Conservation (phyloP, 2,888 invertebrate species). For the Erebia palarica region DNA sequence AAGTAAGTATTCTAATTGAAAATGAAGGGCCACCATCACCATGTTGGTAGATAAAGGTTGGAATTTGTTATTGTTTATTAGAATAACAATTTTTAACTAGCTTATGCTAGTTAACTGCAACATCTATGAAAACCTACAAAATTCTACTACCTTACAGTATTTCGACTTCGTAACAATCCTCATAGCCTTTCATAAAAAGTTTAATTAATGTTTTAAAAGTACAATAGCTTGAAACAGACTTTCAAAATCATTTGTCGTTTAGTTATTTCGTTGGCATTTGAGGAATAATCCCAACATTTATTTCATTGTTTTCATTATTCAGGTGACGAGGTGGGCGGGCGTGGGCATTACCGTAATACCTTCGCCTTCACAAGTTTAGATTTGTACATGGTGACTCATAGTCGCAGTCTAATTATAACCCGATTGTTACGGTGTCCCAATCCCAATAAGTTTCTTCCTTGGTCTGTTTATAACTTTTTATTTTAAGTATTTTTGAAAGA, state of each 20-base stretch:
- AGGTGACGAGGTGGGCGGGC: constrained; percentile 48
- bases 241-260: background rate
- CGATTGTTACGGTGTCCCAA: constrained; percentile 66
- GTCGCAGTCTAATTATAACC: constrained; percentile 73
- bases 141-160: background rate
- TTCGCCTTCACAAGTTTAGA: constrained; percentile 64
- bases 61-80: background rate
- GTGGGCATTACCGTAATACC: constrained; percentile 71
- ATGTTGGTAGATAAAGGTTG: background rate
- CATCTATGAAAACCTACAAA: background rate
- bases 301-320: constrained; percentile 35
- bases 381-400: constrained; percentile 65
- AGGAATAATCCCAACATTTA: constrained; percentile 36
- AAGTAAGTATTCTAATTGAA: no score
- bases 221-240: background rate
- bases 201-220: no score
- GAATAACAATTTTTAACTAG: background rate
- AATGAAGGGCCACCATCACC: no score
- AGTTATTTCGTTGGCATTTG: background rate
- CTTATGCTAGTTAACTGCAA: background rate
- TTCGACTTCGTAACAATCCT: background rate
- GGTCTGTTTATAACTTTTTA: background rate
- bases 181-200: background rate
- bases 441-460: constrained; percentile 46
- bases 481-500: background rate